Evolutionary conservation across 2,888 invertebrate species (phyloP).

Genomic region (Xylota sylvarum): DNA sequence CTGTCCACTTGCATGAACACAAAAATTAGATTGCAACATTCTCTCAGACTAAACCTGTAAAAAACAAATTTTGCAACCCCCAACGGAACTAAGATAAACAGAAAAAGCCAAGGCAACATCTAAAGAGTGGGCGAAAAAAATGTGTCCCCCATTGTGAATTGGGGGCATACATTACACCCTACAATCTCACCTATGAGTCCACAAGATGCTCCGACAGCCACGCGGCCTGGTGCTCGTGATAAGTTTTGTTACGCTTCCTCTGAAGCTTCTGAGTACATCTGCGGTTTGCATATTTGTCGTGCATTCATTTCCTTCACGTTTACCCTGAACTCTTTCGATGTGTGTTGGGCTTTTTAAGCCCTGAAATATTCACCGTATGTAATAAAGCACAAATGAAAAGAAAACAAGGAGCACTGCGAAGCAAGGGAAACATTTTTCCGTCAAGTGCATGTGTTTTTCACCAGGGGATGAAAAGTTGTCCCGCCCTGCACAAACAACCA

Average conservation of each 20-base stretch:
- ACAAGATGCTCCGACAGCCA: conserved; percentile 51
- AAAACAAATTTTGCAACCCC: conserved; percentile 13
- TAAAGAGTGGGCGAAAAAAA: conserved; percentile 24
- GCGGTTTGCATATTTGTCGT: conserved; percentile 72
- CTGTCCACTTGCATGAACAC: conserved; percentile 42
- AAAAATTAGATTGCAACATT: conserved; percentile 35
- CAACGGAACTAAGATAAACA: conserved; percentile 30
- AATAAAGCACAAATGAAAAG: conserved; percentile 73
- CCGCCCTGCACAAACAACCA: conserved; percentile 39
- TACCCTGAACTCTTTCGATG: conserved; percentile 32
- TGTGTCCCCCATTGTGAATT: conserved; percentile 39
- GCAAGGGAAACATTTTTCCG: conserved; percentile 64
- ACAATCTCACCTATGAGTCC: conserved; percentile 55
- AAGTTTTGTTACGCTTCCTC: conserved; percentile 54
- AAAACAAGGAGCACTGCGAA: conserved; percentile 55
- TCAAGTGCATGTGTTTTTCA: conserved; percentile 74
- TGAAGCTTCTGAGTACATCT: conserved; percentile 43
- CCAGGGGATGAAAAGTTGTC: conserved; percentile 52
- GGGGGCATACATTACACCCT: conserved; percentile 39
- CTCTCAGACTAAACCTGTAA: conserved; percentile 6
- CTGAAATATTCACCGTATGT: conserved; percentile 70
- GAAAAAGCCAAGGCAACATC: conserved; percentile 13
- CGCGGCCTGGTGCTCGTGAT: conserved; percentile 56
- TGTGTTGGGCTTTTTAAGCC: conserved; percentile 46
- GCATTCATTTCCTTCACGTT: conserved; percentile 42